Percentiles rank a stretch among this genome's conserved stretches.
Conservation (phyloP, 2,888 invertebrate species). For the Crossocerus cetratus region DNA sequence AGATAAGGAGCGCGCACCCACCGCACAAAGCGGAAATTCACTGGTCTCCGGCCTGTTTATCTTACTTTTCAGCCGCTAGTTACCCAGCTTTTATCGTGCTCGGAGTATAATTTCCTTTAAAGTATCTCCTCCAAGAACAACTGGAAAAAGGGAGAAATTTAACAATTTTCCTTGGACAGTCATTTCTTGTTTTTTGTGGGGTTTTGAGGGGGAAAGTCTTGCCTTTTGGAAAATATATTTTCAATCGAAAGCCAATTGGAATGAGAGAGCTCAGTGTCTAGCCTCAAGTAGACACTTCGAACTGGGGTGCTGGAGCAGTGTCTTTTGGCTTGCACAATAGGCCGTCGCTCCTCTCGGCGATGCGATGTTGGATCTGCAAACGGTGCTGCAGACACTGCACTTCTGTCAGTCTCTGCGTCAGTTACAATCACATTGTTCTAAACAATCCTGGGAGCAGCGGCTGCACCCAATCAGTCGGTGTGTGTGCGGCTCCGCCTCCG, state of each 20-base stretch:
- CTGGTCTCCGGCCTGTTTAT: slow-evolving; percentile 46
- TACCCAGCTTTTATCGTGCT: slow-evolving; percentile 15
- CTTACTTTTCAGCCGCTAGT: slow-evolving; percentile 25
- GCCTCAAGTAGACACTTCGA: no score
- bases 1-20: not conserved
- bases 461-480: slow-evolving; percentile 37
- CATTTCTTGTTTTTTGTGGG: no score
- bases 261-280: no score
- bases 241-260: no score
- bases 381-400: slow-evolving; percentile 25
- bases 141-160: no score
- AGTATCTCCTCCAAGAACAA: no score
- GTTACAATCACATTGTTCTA: slow-evolving; percentile 52
- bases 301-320: no score
- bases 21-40: slow-evolving; percentile 16
- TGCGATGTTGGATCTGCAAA: slow-evolving; percentile 53
- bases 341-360: slow-evolving; percentile 5
- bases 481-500: not conserved
- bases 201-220: no score
- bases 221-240: no score
- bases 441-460: slow-evolving; percentile 28
- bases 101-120: no score
- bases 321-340: no score
- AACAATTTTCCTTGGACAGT: no score
- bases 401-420: slow-evolving; percentile 32